phyloP scores from a whole-genome alignment of 1,140 invertebrate genomes.

The Neocloeon triangulifer region DNA sequence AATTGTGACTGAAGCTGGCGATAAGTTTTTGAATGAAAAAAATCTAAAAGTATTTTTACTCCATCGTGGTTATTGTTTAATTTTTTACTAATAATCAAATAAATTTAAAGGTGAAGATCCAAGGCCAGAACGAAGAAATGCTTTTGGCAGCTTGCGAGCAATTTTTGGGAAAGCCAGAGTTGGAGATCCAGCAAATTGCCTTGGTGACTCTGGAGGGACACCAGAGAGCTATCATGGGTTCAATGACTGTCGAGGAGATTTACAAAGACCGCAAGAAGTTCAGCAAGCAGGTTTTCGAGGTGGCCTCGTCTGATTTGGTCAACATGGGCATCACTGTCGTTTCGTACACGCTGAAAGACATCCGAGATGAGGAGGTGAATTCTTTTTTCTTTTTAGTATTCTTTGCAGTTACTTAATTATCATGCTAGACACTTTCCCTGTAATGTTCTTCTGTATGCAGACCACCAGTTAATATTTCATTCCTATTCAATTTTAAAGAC shows the following conservation, averaged over 20 bases:
- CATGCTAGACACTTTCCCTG: not conserved
- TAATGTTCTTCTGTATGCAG: not conserved
- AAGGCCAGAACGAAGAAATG: constrained; percentile 95
- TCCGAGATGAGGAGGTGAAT: constrained; percentile 84
- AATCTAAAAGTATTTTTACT: constrained; percentile 4
- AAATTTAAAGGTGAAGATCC: constrained; percentile 67
- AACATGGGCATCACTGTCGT: constrained; percentile 98
- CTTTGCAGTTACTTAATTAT: not conserved
- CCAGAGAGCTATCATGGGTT: constrained; percentile 95
- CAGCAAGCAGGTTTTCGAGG: constrained; percentile 90
- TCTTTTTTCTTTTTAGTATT: not conserved
- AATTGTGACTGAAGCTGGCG: no score
- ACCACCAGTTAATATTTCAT: not conserved
- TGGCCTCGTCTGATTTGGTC: constrained; percentile 81
- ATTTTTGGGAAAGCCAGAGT: constrained; percentile 78
- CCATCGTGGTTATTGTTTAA: not conserved
- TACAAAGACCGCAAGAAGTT: constrained; percentile 98
- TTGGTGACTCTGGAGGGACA: constrained; percentile 92
- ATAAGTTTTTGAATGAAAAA: constrained; percentile 4
- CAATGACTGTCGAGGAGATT: constrained; percentile 97
- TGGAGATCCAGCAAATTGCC: constrained; percentile 81
- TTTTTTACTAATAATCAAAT: constrained; percentile 1
- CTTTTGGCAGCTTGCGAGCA: constrained; percentile 87
- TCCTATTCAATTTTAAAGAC: no score
- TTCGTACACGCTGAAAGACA: constrained; percentile 93